A percentile compares a stretch with the other conserved stretches of the same genome.
Conservation (phyloP, 2,888 invertebrate genomes). For the Smittia aterrima region DNA sequence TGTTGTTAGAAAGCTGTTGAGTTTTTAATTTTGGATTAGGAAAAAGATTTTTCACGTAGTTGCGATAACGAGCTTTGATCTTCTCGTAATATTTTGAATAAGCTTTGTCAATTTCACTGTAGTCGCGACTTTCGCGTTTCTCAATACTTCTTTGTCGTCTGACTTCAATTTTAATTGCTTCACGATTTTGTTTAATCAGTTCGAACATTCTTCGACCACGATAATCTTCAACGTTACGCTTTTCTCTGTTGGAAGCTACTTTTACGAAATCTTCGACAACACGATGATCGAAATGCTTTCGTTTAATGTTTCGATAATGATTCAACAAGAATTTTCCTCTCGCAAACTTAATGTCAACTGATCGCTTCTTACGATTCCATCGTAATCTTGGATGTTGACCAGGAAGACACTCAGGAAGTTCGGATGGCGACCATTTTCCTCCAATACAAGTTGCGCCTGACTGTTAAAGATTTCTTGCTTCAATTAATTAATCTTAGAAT, state of each 20-base stretch:
- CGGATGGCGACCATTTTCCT: slow-evolving; percentile 88
- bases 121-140: slow-evolving; percentile 44
- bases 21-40: slow-evolving; percentile 46
- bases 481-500: neutral
- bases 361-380: slow-evolving; percentile 69
- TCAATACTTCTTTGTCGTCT: neutral
- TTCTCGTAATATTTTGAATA: slow-evolving; percentile 51
- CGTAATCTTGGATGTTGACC: slow-evolving; percentile 85
- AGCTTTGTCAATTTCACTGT: slow-evolving; percentile 48
- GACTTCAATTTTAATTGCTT: neutral
- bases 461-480: neutral
- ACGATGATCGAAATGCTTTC: slow-evolving; percentile 37
- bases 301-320: slow-evolving; percentile 43
- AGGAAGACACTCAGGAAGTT: slow-evolving; percentile 78
- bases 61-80: slow-evolving; percentile 50
- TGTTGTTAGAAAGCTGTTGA: slow-evolving; percentile 42
- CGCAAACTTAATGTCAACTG: slow-evolving; percentile 45
- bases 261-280: slow-evolving; percentile 31
- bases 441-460: slow-evolving; percentile 94
- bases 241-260: slow-evolving; percentile 46
- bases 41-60: slow-evolving; percentile 50
- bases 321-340: slow-evolving; percentile 49
- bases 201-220: neutral
- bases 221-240: slow-evolving; percentile 46
- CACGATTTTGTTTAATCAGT: neutral